Evolutionary conservation across 2,888 invertebrate species (phyloP).

Genomic region (Leptinotarsa juncta): DNA sequence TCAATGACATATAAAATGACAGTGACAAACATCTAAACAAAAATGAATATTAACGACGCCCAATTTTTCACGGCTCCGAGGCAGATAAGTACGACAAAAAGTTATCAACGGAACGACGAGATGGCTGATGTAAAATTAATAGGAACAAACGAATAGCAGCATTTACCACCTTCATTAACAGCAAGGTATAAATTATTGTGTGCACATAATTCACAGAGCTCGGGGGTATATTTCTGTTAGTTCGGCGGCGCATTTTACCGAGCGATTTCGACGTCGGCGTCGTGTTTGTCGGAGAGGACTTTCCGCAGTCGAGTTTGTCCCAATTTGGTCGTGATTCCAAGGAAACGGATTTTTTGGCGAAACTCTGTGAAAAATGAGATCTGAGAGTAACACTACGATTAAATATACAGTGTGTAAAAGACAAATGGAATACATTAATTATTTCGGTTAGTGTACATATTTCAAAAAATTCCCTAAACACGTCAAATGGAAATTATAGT

Average conservation of each 20-base stretch:
- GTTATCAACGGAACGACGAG: conserved; percentile 25
- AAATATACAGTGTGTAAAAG: no score
- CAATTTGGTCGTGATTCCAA: neutral
- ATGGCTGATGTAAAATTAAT: conserved; percentile 57
- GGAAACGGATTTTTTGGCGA: neutral
- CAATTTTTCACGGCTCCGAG: conserved; percentile 32
- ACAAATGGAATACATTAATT: no score
- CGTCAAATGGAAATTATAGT: no score
- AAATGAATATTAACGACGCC: conserved; percentile 22
- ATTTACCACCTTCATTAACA: conserved; percentile 64
- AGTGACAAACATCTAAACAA: neutral
- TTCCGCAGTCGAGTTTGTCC: neutral
- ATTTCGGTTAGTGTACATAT: no score
- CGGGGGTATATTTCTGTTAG: conserved; percentile 61
- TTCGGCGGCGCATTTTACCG: conserved; percentile 39
- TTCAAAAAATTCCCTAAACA: no score
- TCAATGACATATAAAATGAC: neutral
- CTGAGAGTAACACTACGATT: no score
- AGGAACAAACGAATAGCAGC: conserved; percentile 58
- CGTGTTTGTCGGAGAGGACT: neutral
- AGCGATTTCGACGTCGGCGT: conserved; percentile 15
- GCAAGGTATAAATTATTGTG: conserved; percentile 63
- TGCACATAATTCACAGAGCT: conserved; percentile 61
- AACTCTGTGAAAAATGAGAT: neutral
- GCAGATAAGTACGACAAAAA: conserved; percentile 31